Base-by-base conservation (phyloP, 2,888 invertebrate species). In the Empis livida region DNA sequence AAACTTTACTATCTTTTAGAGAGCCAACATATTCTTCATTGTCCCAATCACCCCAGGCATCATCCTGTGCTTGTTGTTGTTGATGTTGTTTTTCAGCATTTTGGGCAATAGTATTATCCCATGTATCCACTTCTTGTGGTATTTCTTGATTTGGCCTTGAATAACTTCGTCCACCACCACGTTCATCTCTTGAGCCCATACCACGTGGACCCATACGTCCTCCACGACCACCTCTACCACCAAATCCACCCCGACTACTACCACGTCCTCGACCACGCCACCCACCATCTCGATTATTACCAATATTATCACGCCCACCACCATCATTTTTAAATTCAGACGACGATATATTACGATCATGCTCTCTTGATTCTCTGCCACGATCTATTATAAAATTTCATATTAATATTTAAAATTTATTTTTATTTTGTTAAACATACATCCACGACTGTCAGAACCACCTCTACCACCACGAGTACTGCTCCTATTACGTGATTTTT, bases 11-110 rank as follows among this genome's bases (percentile, higher is more conserved):
- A 66, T 95, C 94, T 53, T 90, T 86, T 51, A 94, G 76, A 56
- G 91, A 92, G 46, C 94, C 94, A 38, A 91, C 90, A 76, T 94
- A 95, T 66, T 94, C 94, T 69, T 94, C 93, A 61, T 82, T 87
- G 71, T 87, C 90, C 90, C 85, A 91, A 68, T 86, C 87, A 47
- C 73, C 73, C 75, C 75, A 75, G 35, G 72, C 70, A 58, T 75
- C 75, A 47, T 64, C 66, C 38, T 61, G 61, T 23, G 53, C 51
- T 47, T 60, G 55, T 51, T 59, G 59, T 17, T 55, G 52, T 40
- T 53, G 37, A 50, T 61, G 65, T 48, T 65, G 67, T 51, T 67
- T 67, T 15, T 67, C 67, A 3, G 66, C 65, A 51, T 65, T 68
- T 43, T 67, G 65, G 27, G 67, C 67, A 49, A 68, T 64, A 66